Evolutionary conservation across 1,140 invertebrate genomes (phyloP).

Genomic region (Panonychus citri): DNA sequence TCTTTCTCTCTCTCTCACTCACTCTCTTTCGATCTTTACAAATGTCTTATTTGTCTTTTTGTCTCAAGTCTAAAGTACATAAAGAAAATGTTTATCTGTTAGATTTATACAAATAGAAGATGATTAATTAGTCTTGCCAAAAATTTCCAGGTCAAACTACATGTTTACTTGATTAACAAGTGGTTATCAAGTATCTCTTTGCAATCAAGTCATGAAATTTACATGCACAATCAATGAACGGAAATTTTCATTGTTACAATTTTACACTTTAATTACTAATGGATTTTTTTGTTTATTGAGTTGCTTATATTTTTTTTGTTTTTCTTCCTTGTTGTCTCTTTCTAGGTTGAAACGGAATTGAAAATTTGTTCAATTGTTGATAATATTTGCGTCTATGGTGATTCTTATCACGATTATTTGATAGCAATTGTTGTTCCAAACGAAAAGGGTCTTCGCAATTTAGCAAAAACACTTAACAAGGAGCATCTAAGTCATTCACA

Average conservation of each 20-base stretch:
- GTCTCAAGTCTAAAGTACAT: too few species aligned
- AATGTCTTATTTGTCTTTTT: not conserved
- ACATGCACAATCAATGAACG: too few species aligned
- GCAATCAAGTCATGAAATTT: too few species aligned
- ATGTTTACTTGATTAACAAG: too few species aligned
- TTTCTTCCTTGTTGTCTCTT: slow-evolving; percentile 16
- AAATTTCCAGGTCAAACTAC: too few species aligned
- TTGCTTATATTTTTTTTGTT: not conserved
- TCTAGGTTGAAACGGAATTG: slow-evolving; percentile 42
- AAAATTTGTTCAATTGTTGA: slow-evolving; percentile 81
- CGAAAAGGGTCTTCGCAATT: slow-evolving; percentile 32
- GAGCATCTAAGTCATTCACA: slow-evolving; percentile 10
- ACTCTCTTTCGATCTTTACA: not conserved
- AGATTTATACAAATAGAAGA: too few species aligned
- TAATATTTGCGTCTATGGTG: slow-evolving; percentile 81
- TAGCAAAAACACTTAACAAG: slow-evolving; percentile 38
- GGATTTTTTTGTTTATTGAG: too few species aligned
- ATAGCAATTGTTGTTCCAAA: slow-evolving; percentile 78
- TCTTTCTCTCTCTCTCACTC: not conserved
- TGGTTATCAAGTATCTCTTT: too few species aligned
- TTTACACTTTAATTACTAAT: too few species aligned
- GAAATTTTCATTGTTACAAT: too few species aligned
- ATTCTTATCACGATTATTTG: slow-evolving; percentile 52
- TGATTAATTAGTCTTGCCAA: too few species aligned
- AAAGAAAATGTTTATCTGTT: too few species aligned